These are phyloP conservation scores for Drosophila mulleri DNA, from an alignment of 2,888 invertebrate species.

Conservation along the genomic window DNA sequence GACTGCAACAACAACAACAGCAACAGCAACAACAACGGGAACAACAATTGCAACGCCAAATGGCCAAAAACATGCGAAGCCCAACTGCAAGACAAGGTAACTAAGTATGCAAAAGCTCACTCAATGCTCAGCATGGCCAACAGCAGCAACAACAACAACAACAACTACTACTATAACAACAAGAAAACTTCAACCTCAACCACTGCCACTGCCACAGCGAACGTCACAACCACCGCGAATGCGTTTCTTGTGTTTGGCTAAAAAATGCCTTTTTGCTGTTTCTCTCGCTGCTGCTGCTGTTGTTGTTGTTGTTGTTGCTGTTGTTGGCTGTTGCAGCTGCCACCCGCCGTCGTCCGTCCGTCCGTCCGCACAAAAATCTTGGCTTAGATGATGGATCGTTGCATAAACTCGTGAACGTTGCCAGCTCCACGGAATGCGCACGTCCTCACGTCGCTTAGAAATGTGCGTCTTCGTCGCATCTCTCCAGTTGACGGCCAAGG, in stretches of 20 bases:
- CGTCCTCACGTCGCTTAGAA: slow-evolving; percentile 48
- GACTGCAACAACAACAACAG: slow-evolving; percentile 29
- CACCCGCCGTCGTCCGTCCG: slow-evolving; percentile 52
- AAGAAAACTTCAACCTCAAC: slow-evolving; percentile 23
- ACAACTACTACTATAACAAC: too few relatives aligned
- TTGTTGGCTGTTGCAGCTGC: slow-evolving; percentile 58
- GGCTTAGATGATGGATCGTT: slow-evolving; percentile 74
- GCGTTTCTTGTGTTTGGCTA: slow-evolving; percentile 77
- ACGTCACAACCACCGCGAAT: slow-evolving; percentile 44
- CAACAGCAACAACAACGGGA: slow-evolving; percentile 11
- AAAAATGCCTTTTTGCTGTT: slow-evolving; percentile 68
- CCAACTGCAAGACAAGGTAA: slow-evolving; percentile 27
- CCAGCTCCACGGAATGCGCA: slow-evolving; percentile 47
- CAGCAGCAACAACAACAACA: slow-evolving; percentile 32
- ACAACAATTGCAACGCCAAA: slow-evolving; percentile 44
- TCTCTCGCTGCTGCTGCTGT: slow-evolving; percentile 39
- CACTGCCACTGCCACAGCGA: slow-evolving; percentile 31
- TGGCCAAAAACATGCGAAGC: slow-evolving; percentile 75
- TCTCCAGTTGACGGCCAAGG: background rate
- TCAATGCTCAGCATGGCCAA: slow-evolving; percentile 37
- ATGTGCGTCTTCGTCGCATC: slow-evolving; percentile 46
- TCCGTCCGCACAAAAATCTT: slow-evolving; percentile 22
- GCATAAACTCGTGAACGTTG: slow-evolving; percentile 65
- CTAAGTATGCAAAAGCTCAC: slow-evolving; percentile 52
- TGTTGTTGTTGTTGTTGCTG: slow-evolving; percentile 22